Percentiles rank a stretch among this genome's conserved stretches.
phyloP scores from a whole-genome alignment of 2,888 invertebrate genomes.

The Polietes domitor region DNA sequence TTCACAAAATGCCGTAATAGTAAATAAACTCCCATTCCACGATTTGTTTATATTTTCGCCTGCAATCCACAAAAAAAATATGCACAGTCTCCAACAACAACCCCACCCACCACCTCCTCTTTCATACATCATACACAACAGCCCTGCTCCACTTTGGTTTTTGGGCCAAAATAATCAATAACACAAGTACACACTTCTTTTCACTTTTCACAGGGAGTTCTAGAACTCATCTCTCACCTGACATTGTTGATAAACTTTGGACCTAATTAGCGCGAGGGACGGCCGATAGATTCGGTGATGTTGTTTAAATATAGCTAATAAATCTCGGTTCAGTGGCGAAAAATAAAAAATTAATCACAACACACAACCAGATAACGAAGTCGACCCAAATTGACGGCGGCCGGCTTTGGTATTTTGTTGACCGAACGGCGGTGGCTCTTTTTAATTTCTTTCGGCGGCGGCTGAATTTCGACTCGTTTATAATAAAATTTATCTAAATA shows the following conservation, averaged over 20 bases:
- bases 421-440: too few relatives aligned
- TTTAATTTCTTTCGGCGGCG: too few relatives aligned
- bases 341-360: slow-evolving; percentile 60
- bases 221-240: slow-evolving; percentile 53
- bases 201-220: background rate
- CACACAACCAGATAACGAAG: background rate
- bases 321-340: slow-evolving; percentile 26
- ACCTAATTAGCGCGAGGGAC: background rate
- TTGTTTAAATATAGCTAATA: background rate
- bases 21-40: background rate
- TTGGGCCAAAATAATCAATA: slow-evolving; percentile 5
- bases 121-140: background rate
- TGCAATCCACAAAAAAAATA: background rate
- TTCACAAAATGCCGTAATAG: too few relatives aligned
- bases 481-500: too few relatives aligned
- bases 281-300: background rate
- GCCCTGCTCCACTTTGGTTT: background rate
- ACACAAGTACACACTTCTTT: slow-evolving; percentile 6
- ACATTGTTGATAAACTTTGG: slow-evolving; percentile 48
- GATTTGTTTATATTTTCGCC: background rate
- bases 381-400: slow-evolving; percentile 22
- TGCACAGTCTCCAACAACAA: background rate
- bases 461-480: too few relatives aligned
- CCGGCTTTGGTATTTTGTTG: too few relatives aligned
- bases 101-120: background rate